Evolutionary conservation across 2,888 invertebrate genomes (phyloP).

Genomic region (Hofmannophila pseudospretella): DNA sequence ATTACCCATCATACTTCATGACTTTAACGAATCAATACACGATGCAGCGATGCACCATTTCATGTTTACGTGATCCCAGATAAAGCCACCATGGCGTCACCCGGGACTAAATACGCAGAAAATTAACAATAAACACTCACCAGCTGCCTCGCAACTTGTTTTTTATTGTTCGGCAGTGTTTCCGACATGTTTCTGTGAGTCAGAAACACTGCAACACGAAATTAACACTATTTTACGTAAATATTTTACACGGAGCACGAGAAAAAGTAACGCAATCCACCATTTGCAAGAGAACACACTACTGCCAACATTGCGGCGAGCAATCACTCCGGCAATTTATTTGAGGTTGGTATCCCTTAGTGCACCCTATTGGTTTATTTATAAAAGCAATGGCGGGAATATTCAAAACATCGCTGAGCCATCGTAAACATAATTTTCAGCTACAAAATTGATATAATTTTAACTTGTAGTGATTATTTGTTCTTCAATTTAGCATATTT

Average conservation of each 20-base stretch:
- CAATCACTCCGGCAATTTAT: constrained; percentile 60
- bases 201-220: constrained; percentile 75
- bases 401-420: constrained; percentile 45
- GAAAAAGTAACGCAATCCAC: constrained; percentile 78
- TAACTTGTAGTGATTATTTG: no score
- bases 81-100: constrained; percentile 81
- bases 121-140: constrained; percentile 77
- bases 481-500: no score
- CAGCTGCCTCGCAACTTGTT: constrained; percentile 80
- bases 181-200: constrained; percentile 76
- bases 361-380: constrained; percentile 62
- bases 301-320: constrained; percentile 62
- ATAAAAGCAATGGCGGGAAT: constrained; percentile 42
- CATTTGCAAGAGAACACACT: constrained; percentile 76
- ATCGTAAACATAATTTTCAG: constrained; percentile 7
- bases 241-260: constrained; percentile 78
- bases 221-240: constrained; percentile 78
- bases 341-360: constrained; percentile 45
- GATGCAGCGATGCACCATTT: constrained; percentile 78
- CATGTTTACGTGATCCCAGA: constrained; percentile 81
- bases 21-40: constrained; percentile 72
- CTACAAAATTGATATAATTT: background rate
- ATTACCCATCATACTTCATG: constrained; percentile 36
- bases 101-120: constrained; percentile 77
- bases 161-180: constrained; percentile 77